Conservation (phyloP, 2,113 vertebrate species). For the Apodemus speciosus region DNA sequence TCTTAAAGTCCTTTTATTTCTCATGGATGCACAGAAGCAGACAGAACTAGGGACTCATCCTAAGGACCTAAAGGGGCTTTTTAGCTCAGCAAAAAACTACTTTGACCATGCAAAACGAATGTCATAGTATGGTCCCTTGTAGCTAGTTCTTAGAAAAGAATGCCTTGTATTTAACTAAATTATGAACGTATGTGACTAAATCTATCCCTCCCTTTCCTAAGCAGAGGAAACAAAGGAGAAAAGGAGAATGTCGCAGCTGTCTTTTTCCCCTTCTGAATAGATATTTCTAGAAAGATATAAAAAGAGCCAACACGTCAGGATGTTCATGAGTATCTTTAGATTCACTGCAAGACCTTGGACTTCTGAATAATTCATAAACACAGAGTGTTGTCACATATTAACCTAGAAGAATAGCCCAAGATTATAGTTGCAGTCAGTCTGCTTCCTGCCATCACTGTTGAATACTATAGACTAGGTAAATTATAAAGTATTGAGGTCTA, state of each 20-base stretch:
- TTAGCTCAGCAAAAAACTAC: slow-evolving; percentile 51
- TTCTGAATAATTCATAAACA: slow-evolving; percentile 53
- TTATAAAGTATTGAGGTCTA: background rate
- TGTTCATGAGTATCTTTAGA: slow-evolving; percentile 54
- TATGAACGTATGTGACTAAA: slow-evolving; percentile 52
- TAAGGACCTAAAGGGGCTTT: slow-evolving; percentile 32
- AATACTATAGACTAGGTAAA: background rate
- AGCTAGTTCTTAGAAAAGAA: slow-evolving; percentile 53
- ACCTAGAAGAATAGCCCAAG: slow-evolving; percentile 19
- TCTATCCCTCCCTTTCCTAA: background rate
- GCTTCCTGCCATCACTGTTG: background rate
- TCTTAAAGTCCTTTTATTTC: slow-evolving; percentile 74
- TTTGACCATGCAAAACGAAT: slow-evolving; percentile 38
- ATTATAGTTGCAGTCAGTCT: background rate
- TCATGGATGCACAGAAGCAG: slow-evolving; percentile 51
- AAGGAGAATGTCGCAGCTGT: background rate
- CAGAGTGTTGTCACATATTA: background rate
- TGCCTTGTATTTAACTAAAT: slow-evolving; percentile 59
- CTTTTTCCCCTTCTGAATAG: slow-evolving; percentile 2
- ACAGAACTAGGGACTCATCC: slow-evolving; percentile 64
- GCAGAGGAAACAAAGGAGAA: background rate
- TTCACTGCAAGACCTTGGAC: slow-evolving; percentile 24
- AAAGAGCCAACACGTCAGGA: slow-evolving; percentile 61
- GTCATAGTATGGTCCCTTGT: background rate
- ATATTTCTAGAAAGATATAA: slow-evolving; percentile 35